These are phyloP conservation scores for Lamprotornis superbus DNA, from an alignment of 2,113 vertebrate species.

Conservation along the genomic window DNA sequence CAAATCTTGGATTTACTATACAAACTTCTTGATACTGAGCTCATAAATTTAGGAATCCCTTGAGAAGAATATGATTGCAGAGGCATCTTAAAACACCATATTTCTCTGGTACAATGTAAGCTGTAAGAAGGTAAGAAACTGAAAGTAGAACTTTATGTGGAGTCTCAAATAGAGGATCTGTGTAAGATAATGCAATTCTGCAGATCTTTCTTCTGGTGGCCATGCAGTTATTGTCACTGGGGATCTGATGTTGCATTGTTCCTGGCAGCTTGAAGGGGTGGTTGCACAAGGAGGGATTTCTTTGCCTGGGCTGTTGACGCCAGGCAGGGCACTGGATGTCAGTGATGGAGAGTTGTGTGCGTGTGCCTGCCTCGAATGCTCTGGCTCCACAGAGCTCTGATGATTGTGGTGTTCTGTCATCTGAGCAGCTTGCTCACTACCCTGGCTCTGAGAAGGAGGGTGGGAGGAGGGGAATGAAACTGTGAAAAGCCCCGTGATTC, in stretches of 20 bases:
- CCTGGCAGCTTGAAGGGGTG: not conserved
- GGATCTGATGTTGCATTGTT: not conserved
- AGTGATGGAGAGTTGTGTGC: fast-evolving
- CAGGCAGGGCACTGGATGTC: not conserved
- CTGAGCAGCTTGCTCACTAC: not conserved
- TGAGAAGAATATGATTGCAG: not conserved
- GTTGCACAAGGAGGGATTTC: not conserved
- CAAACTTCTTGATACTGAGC: not conserved
- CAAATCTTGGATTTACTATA: not conserved
- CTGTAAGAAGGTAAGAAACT: not conserved
- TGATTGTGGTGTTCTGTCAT: not conserved
- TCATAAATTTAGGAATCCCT: not conserved
- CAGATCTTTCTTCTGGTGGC: not conserved
- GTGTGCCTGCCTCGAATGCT: not conserved
- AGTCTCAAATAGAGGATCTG: not conserved
- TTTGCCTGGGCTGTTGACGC: not conserved
- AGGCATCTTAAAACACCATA: not conserved
- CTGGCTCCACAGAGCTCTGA: not conserved
- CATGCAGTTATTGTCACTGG: not conserved
- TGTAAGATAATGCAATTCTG: not conserved
- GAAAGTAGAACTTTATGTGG: not conserved
- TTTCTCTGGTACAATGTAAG: not conserved
- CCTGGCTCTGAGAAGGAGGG: not conserved
- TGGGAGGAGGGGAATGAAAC: not conserved
- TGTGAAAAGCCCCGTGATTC: not conserved